phyloP scores from a whole-genome alignment of 2,888 invertebrate genomes.

The Corbicula japonica region DNA sequence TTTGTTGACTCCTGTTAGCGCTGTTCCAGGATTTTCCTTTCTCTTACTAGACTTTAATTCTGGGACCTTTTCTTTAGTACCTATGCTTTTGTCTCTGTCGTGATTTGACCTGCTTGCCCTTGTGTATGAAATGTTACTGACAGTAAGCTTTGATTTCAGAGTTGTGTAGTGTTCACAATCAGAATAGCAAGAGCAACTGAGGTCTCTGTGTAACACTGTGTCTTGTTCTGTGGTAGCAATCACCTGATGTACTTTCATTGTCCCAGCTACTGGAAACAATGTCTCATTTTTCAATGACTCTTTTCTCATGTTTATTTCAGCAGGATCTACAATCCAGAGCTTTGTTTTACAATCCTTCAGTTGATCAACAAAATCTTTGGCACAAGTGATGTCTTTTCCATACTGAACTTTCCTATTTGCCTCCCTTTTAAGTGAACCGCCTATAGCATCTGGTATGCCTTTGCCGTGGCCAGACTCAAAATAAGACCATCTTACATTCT shows the following conservation, averaged over 20 bases:
- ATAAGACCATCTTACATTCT: constrained; percentile 78
- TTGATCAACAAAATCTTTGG: constrained; percentile 38
- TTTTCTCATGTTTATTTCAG: constrained; percentile 8
- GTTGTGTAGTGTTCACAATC: constrained; percentile 10
- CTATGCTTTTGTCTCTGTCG: background rate
- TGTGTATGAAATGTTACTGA: background rate
- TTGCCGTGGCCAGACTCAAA: constrained; percentile 84
- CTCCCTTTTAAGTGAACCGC: constrained; percentile 78
- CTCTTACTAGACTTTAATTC: background rate
- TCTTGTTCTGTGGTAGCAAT: constrained; percentile 8
- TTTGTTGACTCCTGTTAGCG: background rate
- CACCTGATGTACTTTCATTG: constrained; percentile 61
- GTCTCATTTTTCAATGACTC: constrained; percentile 16
- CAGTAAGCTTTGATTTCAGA: constrained; percentile 22
- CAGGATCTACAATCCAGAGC: constrained; percentile 30
- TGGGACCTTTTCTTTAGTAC: no score
- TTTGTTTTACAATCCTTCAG: constrained; percentile 21
- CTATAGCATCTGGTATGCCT: constrained; percentile 83
- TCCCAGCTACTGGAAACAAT: constrained; percentile 45
- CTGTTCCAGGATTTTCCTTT: background rate
- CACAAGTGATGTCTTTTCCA: constrained; percentile 43
- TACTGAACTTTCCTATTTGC: constrained; percentile 56
- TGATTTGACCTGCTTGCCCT: background rate
- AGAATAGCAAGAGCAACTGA: constrained; percentile 54
- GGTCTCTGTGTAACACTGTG: constrained; percentile 38